Base-by-base conservation (phyloP, 2,113 vertebrate species). In the Albula glossodonta region DNA sequence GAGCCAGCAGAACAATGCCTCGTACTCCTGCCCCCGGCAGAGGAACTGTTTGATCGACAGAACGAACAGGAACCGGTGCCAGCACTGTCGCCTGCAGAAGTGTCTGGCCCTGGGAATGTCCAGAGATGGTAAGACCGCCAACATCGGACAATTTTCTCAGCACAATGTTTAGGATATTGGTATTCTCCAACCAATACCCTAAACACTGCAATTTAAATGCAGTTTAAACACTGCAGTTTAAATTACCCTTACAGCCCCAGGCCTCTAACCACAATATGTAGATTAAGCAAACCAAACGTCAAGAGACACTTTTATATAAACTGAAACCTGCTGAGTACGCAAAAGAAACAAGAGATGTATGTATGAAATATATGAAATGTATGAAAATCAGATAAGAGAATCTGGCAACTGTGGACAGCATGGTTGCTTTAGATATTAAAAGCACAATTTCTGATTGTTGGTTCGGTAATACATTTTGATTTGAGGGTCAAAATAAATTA, bases 1-100 rank as follows among this genome's bases (percentile, higher is more conserved):
- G 88, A 99, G 98, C 95, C 98, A 99, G 93, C 98, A 99, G 94
- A 99, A 99, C 94, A 99, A 99, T 91, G 98, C 98, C 81, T 94
- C 98, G 49, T 99, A 99, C 90, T 99, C 98, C 90, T 99, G 98
- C 93, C 98, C 98, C 84, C 96, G 98, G 92, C 98, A 99, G 96
- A 98, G 98, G 94, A 99, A 99, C 95, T 99, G 98, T 95, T 97
- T 99, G 96, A 99, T 99, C 92, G 98, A 99, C 96, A 97, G 98
- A 96, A 99, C 98, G 89, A 99, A 99, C 94, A 97, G 98, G 91
- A 99, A 99, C 93, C 98, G 98, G 90, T 99, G 98, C 96, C 98
- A 99, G 93, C 98, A 99, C 93, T 99, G 98, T 95, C 96, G 98
- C 90, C 97, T 99, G 93, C 98, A 99, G 93, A 99, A 99, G 96